phyloP scores from a whole-genome alignment of 1,140 invertebrate genomes.

The Solenopsis fugax region DNA sequence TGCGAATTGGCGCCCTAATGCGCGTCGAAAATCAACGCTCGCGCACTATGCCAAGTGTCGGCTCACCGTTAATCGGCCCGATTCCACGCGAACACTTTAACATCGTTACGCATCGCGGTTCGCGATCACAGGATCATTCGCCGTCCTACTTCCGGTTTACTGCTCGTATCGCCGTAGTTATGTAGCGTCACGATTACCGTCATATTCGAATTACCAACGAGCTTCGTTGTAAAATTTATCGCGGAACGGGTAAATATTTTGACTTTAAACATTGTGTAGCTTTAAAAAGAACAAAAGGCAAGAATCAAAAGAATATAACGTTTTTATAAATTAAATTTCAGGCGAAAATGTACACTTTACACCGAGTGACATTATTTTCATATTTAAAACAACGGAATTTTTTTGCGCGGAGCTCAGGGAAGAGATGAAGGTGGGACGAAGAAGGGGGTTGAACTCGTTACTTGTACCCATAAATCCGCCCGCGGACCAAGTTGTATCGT shows the following conservation, averaged over 20 bases:
- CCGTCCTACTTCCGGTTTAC: constrained; percentile 17
- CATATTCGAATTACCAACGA: background rate
- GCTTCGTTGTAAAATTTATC: background rate
- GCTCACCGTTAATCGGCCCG: constrained; percentile 44
- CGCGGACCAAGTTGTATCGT: constrained; percentile 50
- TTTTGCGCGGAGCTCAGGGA: background rate
- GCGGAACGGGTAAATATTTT: background rate
- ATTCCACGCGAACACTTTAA: constrained; percentile 49
- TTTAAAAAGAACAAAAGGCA: background rate
- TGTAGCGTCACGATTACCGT: background rate
- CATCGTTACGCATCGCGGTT: constrained; percentile 38
- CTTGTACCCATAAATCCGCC: constrained; percentile 57
- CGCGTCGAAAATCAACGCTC: constrained; percentile 45
- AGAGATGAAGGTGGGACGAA: background rate
- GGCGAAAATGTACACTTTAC: background rate
- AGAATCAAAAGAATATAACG: background rate
- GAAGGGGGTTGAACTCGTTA: constrained; percentile 46
- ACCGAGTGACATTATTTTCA: constrained; percentile 4
- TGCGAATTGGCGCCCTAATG: constrained; percentile 39
- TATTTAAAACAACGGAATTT: constrained; percentile 39
- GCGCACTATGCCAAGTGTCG: constrained; percentile 24
- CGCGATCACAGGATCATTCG: constrained; percentile 26
- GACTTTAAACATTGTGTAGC: background rate
- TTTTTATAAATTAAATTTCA: background rate
- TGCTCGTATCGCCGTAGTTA: constrained; percentile 24